These are phyloP conservation scores for Laterallus jamaicensis DNA, from an alignment of 2,113 vertebrate species.

Conservation along the genomic window DNA sequence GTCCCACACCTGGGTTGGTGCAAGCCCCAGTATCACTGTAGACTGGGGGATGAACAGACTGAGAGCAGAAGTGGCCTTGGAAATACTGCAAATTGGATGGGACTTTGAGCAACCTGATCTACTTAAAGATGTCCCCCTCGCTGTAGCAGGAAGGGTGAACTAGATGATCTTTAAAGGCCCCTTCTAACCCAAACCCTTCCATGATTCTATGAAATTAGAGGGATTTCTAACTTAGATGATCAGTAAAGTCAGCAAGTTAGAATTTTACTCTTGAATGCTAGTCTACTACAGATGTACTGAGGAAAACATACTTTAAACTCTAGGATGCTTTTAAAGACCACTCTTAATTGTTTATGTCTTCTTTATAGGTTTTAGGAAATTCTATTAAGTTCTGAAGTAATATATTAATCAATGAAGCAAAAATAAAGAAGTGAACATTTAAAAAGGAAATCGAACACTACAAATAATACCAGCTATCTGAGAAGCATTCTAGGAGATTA, in stretches of 20 bases:
- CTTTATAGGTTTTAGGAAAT: background rate
- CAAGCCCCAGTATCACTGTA: accelerated
- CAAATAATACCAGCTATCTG: background rate
- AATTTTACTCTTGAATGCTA: background rate
- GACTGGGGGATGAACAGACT: background rate
- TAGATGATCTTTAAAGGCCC: background rate
- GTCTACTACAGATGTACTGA: background rate
- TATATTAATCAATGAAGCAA: background rate
- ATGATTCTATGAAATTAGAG: background rate
- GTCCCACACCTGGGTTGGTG: background rate
- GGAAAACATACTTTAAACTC: background rate
- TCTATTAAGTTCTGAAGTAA: background rate
- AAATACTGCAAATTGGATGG: background rate
- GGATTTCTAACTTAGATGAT: background rate
- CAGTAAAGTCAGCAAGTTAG: background rate
- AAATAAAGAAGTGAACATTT: constrained; percentile 3
- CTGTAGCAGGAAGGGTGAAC: background rate
- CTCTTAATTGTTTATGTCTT: background rate
- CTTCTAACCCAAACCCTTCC: background rate
- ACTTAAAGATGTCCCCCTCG: background rate
- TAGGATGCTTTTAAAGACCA: background rate
- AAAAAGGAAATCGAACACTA: background rate
- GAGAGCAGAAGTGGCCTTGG: background rate
- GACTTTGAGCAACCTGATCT: background rate
- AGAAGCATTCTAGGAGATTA: constrained; percentile 13